Conservation (phyloP, 2,888 invertebrate species). For the Erebia ligea region DNA sequence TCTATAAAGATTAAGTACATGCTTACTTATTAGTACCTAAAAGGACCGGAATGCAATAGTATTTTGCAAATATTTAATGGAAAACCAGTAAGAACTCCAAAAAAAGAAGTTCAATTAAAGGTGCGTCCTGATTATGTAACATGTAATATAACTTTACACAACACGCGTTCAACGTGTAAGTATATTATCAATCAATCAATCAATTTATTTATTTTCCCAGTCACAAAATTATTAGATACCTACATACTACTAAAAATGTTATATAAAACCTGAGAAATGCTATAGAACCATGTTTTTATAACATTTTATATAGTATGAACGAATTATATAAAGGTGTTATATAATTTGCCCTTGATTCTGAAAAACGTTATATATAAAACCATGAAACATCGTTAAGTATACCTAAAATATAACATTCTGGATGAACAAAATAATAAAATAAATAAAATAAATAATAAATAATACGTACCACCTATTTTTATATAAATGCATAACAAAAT, state of each 20-base stretch:
- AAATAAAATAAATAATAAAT: too few relatives aligned
- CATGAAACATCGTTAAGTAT: neutral
- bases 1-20: constrained; percentile 5
- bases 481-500: neutral
- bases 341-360: neutral
- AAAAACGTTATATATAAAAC: neutral
- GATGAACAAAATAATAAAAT: neutral
- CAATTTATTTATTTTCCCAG: too few relatives aligned
- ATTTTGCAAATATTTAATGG: neutral
- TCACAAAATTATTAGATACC: too few relatives aligned
- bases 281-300: too few relatives aligned
- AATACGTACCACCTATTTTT: too few relatives aligned
- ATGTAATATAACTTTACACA: neutral
- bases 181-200: too few relatives aligned
- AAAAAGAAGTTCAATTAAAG: too few relatives aligned
- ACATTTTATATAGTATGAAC: neutral
- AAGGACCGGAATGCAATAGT: neutral
- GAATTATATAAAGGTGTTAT: neutral
- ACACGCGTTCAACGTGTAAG: neutral
- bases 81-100: neutral
- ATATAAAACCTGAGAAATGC: too few relatives aligned
- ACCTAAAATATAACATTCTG: neutral
- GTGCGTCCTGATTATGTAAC: neutral
- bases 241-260: too few relatives aligned
- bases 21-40: neutral